Conservation (phyloP, 2,113 vertebrate genomes). For the Falco punctatus region DNA sequence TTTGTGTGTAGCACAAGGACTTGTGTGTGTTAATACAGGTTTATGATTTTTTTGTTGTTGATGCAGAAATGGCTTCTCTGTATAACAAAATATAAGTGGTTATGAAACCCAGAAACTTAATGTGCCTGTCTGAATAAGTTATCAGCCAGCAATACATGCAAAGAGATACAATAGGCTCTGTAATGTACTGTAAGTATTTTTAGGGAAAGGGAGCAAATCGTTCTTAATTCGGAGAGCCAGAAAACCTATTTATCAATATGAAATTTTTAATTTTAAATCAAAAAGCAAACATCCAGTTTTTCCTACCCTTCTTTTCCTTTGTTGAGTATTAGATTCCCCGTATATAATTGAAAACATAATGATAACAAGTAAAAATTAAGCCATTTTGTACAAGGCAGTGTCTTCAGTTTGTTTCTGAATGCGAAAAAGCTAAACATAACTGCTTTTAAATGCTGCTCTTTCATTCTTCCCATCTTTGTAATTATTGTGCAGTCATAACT, state of each 20-base stretch:
- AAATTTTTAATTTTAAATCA: conserved; percentile 61
- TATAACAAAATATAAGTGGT: conserved; percentile 46
- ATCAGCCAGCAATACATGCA: conserved; percentile 55
- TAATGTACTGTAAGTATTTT: conserved; percentile 62
- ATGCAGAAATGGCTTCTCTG: conserved; percentile 49
- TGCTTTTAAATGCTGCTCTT: conserved; percentile 28
- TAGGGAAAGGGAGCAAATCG: conserved; percentile 66
- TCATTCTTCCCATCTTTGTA: neutral
- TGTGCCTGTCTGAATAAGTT: conserved; percentile 50
- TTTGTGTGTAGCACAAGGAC: conserved; percentile 67
- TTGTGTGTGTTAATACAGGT: conserved; percentile 62
- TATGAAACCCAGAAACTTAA: conserved; percentile 38
- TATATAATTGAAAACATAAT: neutral
- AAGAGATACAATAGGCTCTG: neutral
- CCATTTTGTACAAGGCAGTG: neutral
- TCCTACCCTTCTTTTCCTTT: conserved; percentile 16
- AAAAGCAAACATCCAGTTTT: conserved; percentile 50
- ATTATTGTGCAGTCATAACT: neutral
- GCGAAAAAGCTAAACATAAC: conserved; percentile 8
- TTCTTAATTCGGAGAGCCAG: conserved; percentile 48
- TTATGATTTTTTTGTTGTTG: conserved; percentile 56
- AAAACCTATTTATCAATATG: neutral
- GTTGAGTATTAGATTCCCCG: neutral
- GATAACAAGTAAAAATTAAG: neutral
- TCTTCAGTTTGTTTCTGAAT: conserved; percentile 50